Evolutionary conservation across 2,888 invertebrate genomes (phyloP).

Genomic region (Tetragonisca angustula): DNA sequence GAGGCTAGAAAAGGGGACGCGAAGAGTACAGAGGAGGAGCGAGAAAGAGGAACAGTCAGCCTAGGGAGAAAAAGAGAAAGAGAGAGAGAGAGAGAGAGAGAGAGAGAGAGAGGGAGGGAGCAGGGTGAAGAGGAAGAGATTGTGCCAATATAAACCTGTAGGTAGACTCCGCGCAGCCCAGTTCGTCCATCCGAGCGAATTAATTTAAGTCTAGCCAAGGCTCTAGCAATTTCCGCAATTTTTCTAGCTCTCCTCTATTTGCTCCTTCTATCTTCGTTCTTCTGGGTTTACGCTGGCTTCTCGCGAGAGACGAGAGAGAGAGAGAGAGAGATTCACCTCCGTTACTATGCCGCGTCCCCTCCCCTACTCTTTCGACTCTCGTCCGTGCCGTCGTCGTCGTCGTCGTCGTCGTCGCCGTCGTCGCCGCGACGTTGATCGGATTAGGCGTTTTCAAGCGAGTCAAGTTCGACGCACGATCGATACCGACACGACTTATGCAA

Average conservation of each 20-base stretch:
- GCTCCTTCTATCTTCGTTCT: conserved; percentile 17
- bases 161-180: conserved; percentile 49
- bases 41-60: background rate
- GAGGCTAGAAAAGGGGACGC: conserved; percentile 19
- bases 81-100: background rate
- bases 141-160: conserved; percentile 65
- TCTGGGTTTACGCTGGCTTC: no score
- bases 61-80: background rate
- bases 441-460: conserved; percentile 67
- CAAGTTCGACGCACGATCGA: conserved; percentile 48
- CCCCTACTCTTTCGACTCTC: background rate
- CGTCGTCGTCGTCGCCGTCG: conserved; percentile 16
- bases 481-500: conserved; percentile 37
- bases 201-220: conserved; percentile 77
- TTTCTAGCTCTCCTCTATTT: conserved; percentile 70
- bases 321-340: conserved; percentile 12
- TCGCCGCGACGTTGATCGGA: conserved; percentile 67
- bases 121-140: conserved; percentile 32
- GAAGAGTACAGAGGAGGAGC: background rate
- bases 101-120: background rate
- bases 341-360: background rate
- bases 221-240: conserved; percentile 76
- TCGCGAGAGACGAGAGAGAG: background rate
- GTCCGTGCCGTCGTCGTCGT: conserved; percentile 1
- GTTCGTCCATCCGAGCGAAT: conserved; percentile 74